Evolutionary conservation across 2,888 invertebrate species (phyloP).

Genomic region (Fragum sueziense): DNA sequence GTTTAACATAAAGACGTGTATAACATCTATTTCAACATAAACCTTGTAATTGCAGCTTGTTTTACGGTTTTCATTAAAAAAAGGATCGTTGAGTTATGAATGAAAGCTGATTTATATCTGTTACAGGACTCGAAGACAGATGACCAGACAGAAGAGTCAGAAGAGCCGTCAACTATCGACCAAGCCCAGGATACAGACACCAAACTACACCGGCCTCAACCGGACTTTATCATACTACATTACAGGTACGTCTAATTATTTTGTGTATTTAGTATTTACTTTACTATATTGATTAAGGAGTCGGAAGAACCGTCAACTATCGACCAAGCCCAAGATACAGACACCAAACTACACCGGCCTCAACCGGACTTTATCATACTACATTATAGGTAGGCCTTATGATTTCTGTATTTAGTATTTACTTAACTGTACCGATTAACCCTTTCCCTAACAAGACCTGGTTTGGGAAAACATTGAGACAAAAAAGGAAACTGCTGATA

Average conservation of each 20-base stretch:
- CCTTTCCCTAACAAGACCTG: too few relatives aligned
- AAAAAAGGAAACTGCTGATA: too few relatives aligned
- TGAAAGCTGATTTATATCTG: neutral
- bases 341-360: slow-evolving; percentile 51
- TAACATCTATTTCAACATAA: too few relatives aligned
- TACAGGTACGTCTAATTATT: slow-evolving; percentile 71
- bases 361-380: slow-evolving; percentile 81
- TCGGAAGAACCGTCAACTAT: slow-evolving; percentile 55
- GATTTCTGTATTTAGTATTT: too few relatives aligned
- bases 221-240: slow-evolving; percentile 82
- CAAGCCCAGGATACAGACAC: slow-evolving; percentile 53
- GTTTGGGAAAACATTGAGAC: too few relatives aligned
- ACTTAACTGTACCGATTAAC: too few relatives aligned
- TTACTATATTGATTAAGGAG: too few relatives aligned
- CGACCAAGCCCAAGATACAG: slow-evolving; percentile 56
- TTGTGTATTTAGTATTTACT: too few relatives aligned
- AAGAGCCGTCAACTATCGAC: slow-evolving; percentile 56
- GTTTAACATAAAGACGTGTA: too few relatives aligned
- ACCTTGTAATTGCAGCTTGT: neutral
- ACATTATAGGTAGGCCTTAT: slow-evolving; percentile 81
- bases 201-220: slow-evolving; percentile 60
- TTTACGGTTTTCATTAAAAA: neutral
- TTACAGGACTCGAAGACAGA: slow-evolving; percentile 64
- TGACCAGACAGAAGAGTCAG: slow-evolving; percentile 58
- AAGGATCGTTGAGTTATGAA: neutral